Evolutionary conservation across 2,888 invertebrate genomes (phyloP).

Genomic region (Drosophila subsilvestris): DNA sequence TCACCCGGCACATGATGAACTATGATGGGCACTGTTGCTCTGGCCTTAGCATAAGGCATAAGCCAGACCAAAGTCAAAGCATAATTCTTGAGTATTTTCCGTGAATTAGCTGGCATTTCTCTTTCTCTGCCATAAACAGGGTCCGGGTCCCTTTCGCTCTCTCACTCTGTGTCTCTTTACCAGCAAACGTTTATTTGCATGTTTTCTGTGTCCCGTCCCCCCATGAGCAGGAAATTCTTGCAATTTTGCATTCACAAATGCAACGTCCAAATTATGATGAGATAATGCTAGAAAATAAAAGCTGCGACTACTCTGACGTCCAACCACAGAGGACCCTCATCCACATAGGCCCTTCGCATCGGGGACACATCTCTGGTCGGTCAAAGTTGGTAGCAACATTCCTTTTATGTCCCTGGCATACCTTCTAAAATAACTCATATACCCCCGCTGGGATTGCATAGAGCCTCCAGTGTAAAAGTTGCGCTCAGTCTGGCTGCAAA

Average conservation of each 20-base stretch:
- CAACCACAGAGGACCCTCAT: slow-evolving; percentile 24
- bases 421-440: neutral
- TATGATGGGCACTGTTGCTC: slow-evolving; percentile 35
- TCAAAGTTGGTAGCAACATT: slow-evolving; percentile 21
- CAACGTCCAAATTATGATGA: slow-evolving; percentile 59
- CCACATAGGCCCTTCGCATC: slow-evolving; percentile 29
- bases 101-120: slow-evolving; percentile 63
- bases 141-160: neutral
- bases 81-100: slow-evolving; percentile 55
- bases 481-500: slow-evolving; percentile 36
- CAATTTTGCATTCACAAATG: slow-evolving; percentile 25
- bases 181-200: slow-evolving; percentile 53
- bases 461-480: slow-evolving; percentile 35
- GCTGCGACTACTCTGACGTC: slow-evolving; percentile 36
- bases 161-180: neutral
- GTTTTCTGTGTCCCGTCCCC: slow-evolving; percentile 11
- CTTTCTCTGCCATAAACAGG: slow-evolving; percentile 34
- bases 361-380: slow-evolving; percentile 19
- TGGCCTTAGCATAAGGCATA: slow-evolving; percentile 18
- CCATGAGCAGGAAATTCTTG: slow-evolving; percentile 11
- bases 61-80: slow-evolving; percentile 17
- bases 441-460: slow-evolving; percentile 19
- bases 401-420: neutral
- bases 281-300: slow-evolving; percentile 63
- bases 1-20: slow-evolving; percentile 66